A percentile compares a stretch with the other conserved stretches of the same genome.
phyloP scores from a whole-genome alignment of 92 coral and sea anemone species.

The Siderastrea radians region DNA sequence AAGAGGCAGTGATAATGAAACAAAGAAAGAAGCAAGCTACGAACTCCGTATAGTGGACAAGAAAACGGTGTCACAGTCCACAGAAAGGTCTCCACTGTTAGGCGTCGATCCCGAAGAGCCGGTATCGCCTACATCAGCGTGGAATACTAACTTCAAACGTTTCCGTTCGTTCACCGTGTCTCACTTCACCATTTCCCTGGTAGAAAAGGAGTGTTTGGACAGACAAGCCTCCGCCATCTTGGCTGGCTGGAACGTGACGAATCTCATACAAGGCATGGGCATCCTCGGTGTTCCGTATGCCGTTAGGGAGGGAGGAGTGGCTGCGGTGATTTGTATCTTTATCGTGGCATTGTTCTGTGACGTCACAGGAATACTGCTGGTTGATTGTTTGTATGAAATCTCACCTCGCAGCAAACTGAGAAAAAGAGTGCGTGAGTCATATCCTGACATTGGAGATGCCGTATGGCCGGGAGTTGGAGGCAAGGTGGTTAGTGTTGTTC shows the following conservation, averaged over 20 bases:
- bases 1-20: constrained; percentile 50
- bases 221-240: constrained; percentile 86
- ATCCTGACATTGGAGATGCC: constrained; percentile 92
- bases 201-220: constrained; percentile 83
- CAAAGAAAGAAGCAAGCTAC: constrained; percentile 45
- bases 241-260: constrained; percentile 95
- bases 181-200: constrained; percentile 61
- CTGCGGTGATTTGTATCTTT: constrained; percentile 83
- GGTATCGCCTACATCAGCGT: constrained; percentile 58
- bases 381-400: constrained; percentile 87
- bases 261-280: constrained; percentile 94
- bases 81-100: constrained; percentile 39
- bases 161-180: constrained; percentile 88
- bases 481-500: constrained; percentile 79
- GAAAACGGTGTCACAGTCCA: constrained; percentile 20
- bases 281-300: constrained; percentile 93
- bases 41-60: constrained; percentile 16
- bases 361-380: constrained; percentile 87
- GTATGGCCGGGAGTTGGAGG: constrained; percentile 98
- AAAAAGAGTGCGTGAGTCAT: constrained; percentile 83
- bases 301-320: constrained; percentile 90
- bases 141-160: constrained; percentile 71
- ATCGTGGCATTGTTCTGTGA: constrained; percentile 90
- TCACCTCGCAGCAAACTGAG: constrained; percentile 88
- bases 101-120: constrained; percentile 38